Conservation (phyloP, 2,113 vertebrate genomes). For the Platysteira castanea region DNA sequence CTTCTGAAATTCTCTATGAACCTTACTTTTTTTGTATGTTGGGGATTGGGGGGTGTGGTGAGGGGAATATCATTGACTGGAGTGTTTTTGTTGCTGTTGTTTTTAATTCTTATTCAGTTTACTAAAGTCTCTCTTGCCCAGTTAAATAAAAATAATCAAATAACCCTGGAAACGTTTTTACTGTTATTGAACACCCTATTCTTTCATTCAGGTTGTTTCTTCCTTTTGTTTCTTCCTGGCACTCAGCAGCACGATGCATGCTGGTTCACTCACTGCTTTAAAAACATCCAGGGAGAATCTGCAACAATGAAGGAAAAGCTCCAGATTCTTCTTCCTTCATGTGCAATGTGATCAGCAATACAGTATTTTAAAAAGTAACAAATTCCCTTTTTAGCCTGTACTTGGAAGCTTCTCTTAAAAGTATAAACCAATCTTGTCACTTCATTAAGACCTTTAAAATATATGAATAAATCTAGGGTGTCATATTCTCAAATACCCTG, state of each 20-base stretch:
- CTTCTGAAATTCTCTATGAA: background rate
- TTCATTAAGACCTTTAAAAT: background rate
- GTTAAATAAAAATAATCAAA: background rate
- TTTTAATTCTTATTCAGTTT: background rate
- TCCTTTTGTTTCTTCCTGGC: background rate
- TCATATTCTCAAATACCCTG: background rate
- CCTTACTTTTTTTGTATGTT: background rate
- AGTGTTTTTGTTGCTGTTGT: background rate
- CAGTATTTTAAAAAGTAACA: background rate
- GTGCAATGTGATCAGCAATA: background rate
- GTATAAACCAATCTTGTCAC: background rate
- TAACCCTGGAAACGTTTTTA: background rate
- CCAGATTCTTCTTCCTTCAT: background rate
- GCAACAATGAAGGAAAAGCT: background rate
- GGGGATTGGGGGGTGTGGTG: background rate
- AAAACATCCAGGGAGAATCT: background rate
- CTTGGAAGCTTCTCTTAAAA: background rate
- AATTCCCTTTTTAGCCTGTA: background rate
- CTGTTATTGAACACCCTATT: background rate
- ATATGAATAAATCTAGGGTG: background rate
- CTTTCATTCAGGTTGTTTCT: background rate
- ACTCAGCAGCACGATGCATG: fast-evolving
- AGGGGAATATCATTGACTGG: background rate
- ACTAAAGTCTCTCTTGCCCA: background rate
- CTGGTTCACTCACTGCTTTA: background rate